Base-by-base conservation (phyloP, 2,888 invertebrate species). In the Microchrysa polita region DNA sequence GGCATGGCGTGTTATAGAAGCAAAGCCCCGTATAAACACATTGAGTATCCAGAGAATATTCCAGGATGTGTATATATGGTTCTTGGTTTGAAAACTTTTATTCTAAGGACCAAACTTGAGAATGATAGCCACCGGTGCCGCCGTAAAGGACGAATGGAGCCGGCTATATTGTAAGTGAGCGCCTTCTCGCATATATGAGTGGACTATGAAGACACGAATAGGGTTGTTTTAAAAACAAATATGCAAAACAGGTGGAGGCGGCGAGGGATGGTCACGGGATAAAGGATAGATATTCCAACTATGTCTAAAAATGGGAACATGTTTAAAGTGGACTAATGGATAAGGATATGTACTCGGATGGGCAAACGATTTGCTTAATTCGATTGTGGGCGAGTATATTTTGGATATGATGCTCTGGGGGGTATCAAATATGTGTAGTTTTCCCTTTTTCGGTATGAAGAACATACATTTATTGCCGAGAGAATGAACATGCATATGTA, bases 171-270 rank as follows among this genome's bases (percentile, higher is more conserved):
- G 42, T 42, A 48, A 48, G 48, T 48, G 4, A n/a, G n/a, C 12
- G 48, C 48, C 4, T n/a, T 48, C n/a, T n/a, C n/a, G n/a, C 14
- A 48, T 34, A 34, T 34, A 34, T 34, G 27, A 34, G 27, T 34
- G 27, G 27, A 34, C 27, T 34, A 34, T 34, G 27, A 34, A 7
- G 27, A 34, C 7, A 34, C 27, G 27, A 34, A 34, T 34, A 34
- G 27, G n/a, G 27, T 34, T 34, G 4, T 34, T 34, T 34, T 34
- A 48, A 48, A 48, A 48, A 48, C 48, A n/a, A n/a, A 48, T 48
- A 48, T 48, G 48, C 48, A 48, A 48, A 48, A 48, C 48, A 48
- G 27, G 27, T 34, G 27, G 48, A 48, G n/a, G n/a, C n/a, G n/a
- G n/a, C n/a, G n/a, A n/a, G 12, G 48, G 12, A 48, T 48, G 48